Evolutionary conservation across 2,113 vertebrate species (phyloP).

Genomic region (Calypte anna): DNA sequence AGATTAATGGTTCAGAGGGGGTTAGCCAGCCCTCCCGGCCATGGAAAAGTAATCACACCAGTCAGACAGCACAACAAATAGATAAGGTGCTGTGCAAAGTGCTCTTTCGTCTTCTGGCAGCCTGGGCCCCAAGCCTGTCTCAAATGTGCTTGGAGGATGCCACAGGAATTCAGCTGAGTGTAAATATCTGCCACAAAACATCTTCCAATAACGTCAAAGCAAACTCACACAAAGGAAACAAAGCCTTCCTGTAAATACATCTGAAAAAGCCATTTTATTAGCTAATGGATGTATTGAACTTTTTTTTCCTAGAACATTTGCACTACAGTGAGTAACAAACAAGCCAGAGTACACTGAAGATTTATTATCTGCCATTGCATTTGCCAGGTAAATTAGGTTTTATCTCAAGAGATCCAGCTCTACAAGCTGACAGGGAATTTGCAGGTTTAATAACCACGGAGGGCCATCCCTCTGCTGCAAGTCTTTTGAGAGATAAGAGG

Average conservation of each 20-base stretch:
- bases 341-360: background rate
- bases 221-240: background rate
- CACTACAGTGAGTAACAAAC: background rate
- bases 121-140: background rate
- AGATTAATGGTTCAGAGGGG: constrained; percentile 22
- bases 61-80: constrained; percentile 6
- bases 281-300: background rate
- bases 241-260: background rate
- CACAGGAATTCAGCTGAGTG: background rate
- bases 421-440: background rate
- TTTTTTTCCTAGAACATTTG: background rate
- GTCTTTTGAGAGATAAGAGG: background rate
- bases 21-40: background rate
- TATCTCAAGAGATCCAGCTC: background rate
- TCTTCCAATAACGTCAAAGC: constrained; percentile 32
- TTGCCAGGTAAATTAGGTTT: background rate
- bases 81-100: constrained; percentile 40
- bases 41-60: background rate
- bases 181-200: constrained; percentile 36
- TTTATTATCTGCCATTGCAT: background rate
- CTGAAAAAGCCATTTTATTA: background rate
- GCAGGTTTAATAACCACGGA: background rate
- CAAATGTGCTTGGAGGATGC: background rate
- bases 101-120: background rate
- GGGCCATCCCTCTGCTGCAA: background rate